Conservation (phyloP, 2,888 invertebrate genomes). For the Baronia brevicornis region DNA sequence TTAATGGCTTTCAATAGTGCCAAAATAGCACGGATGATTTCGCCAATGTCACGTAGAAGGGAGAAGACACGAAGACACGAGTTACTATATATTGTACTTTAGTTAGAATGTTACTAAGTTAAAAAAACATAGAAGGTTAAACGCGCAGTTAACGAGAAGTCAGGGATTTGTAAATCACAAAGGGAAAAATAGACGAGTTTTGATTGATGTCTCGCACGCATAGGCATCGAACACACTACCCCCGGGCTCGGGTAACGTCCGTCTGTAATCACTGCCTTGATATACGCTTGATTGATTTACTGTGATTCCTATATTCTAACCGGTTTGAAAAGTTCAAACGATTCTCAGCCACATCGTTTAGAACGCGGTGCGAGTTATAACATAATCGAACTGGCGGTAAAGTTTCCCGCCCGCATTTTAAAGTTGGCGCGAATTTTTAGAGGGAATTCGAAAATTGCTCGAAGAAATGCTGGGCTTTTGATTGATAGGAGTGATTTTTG, state of each 20-base stretch:
- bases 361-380: too few relatives aligned
- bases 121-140: slow-evolving; percentile 4
- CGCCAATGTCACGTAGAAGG: too few relatives aligned
- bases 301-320: slow-evolving; percentile 14
- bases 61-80: too few relatives aligned
- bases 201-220: slow-evolving; percentile 49
- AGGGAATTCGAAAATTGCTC: slow-evolving; percentile 19
- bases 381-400: slow-evolving; percentile 9
- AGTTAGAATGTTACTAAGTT: slow-evolving; percentile 1
- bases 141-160: slow-evolving; percentile 18
- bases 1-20: too few relatives aligned
- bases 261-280: slow-evolving; percentile 28
- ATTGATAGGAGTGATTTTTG: slow-evolving; percentile 20
- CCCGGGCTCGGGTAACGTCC: slow-evolving; percentile 25
- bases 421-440: slow-evolving; percentile 16
- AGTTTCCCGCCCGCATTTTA: slow-evolving; percentile 15
- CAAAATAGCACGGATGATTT: too few relatives aligned
- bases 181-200: slow-evolving; percentile 42
- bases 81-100: too few relatives aligned
- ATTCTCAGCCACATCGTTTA: slow-evolving; percentile 13
- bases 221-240: slow-evolving; percentile 21
- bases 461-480: slow-evolving; percentile 17
- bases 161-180: slow-evolving; percentile 22
- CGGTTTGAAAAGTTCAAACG: slow-evolving; percentile 8
- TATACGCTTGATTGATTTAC: slow-evolving; percentile 38